phyloP scores from a whole-genome alignment of 2,797 vertebrate genomes.

The Acanthurus lineatus region DNA sequence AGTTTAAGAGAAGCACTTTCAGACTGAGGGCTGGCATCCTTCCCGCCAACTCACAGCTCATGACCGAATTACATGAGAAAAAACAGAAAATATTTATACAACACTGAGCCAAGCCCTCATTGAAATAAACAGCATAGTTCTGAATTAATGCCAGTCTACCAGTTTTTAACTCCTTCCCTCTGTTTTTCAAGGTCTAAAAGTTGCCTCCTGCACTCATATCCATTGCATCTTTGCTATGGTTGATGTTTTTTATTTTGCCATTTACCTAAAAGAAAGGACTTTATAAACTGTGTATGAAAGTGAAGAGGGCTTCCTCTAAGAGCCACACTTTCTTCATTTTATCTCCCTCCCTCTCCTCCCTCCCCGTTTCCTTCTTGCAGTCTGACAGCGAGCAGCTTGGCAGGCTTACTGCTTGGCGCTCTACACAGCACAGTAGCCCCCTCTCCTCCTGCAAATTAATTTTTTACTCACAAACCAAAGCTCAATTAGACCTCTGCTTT shows the following conservation, averaged over 20 bases:
- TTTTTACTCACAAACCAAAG: constrained; percentile 77
- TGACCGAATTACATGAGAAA: constrained; percentile 48
- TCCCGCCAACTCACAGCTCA: constrained; percentile 53
- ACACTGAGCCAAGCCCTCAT: constrained; percentile 14
- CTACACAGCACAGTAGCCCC: constrained; percentile 69
- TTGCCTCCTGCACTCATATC: not conserved
- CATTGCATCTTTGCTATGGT: constrained; percentile 29
- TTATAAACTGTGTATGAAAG: constrained; percentile 32
- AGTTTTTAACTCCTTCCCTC: constrained; percentile 6
- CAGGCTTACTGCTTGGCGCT: constrained; percentile 77
- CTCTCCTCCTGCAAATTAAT: constrained; percentile 72
- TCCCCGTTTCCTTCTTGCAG: constrained; percentile 57
- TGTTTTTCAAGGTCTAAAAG: constrained; percentile 1
- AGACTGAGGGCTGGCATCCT: constrained; percentile 64
- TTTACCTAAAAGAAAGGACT: constrained; percentile 26
- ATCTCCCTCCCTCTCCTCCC: constrained; percentile 53
- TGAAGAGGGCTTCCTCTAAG: constrained; percentile 55
- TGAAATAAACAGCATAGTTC: constrained; percentile 18
- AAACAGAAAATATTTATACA: constrained; percentile 8
- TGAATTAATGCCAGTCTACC: constrained; percentile 4
- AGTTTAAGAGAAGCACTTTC: constrained; percentile 84
- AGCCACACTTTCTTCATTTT: constrained; percentile 72
- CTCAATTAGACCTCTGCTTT: constrained; percentile 68
- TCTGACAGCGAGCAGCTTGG: constrained; percentile 79
- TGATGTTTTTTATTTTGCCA: constrained; percentile 60